phyloP scores from a whole-genome alignment of 1,140 invertebrate genomes.

The Drosophila arizonae region DNA sequence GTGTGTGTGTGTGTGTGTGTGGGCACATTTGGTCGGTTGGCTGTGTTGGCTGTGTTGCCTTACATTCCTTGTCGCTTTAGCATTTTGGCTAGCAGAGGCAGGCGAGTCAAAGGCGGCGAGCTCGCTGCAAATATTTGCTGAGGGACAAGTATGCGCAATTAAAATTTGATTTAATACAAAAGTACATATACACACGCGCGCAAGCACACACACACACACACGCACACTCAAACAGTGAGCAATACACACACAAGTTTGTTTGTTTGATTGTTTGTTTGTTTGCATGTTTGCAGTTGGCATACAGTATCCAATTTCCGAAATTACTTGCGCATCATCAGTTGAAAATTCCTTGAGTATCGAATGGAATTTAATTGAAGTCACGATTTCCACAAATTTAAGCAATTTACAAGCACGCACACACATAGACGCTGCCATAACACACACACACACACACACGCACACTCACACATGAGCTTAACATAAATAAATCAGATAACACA shows the following conservation, averaged over 20 bases:
- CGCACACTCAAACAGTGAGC: constrained; percentile 3
- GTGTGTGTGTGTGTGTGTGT: constrained; percentile 17
- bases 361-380: constrained; percentile 82
- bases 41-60: constrained; percentile 52
- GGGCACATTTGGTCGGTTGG: constrained; percentile 4
- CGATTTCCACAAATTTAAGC: constrained; percentile 78
- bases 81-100: constrained; percentile 51
- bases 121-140: constrained; percentile 74
- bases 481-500: constrained; percentile 80
- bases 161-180: constrained; percentile 81
- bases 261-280: constrained; percentile 22
- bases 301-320: constrained; percentile 80
- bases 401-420: constrained; percentile 51
- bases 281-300: constrained; percentile 70
- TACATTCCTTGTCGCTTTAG: constrained; percentile 76
- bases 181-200: constrained; percentile 50
- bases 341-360: constrained; percentile 81
- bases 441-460: constrained; percentile 8
- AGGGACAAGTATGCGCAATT: constrained; percentile 81
- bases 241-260: constrained; percentile 1
- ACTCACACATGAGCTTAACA: constrained; percentile 46
- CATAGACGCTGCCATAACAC: not conserved
- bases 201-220: constrained; percentile 13
- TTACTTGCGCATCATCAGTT: constrained; percentile 79
- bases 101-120: constrained; percentile 71